Base-by-base conservation (phyloP, 1,140 invertebrate species). In the Papilio polyxenes region DNA sequence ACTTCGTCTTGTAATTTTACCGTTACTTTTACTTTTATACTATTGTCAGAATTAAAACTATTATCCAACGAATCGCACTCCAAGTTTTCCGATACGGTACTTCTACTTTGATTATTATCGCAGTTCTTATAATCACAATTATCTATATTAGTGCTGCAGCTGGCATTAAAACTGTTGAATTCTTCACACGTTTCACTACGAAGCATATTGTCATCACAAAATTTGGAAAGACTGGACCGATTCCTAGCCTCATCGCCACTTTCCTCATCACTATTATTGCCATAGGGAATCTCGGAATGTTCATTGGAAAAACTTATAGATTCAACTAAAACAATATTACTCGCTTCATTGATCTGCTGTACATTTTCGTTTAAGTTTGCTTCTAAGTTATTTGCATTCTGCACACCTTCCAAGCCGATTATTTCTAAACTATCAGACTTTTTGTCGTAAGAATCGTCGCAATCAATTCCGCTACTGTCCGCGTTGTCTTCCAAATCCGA, bases 401-500 rank as follows among this genome's bases (percentile, higher is more conserved):
- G 84, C 82, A 86, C 83, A n/a, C 89, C 84, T 81, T 91, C 91
- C n/a, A 89, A 88, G 10, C 87, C 88, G 20, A 90, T 90, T 77
- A 91, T 89, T 88, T 94, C 92, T 84, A 93, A 88, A 51, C 87
- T 91, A 77, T 93, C 92, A 0, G 92, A 92, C 83, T 93, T 94
- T 86, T 93, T 93, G 82, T 93, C 93, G 62, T 89, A 92, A 56
- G 91, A 91, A 80, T 94, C 93, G 80, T 93, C 83, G 88, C 91
- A 94, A 83, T 96, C 95, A 48, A 93, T 95, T 84, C 95, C 89
- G 88, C 95, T 93, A 62, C 93, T 95, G 77, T 93, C 93, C 15
- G 92, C 92, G 79, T 93, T 93, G 82, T 95, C 95, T 81, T 95
- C 96, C 15, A 96, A 94, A 65, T 96, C 96, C 8, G 96, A 96